Percentiles rank a stretch among this genome's conserved stretches.
These are phyloP conservation scores for Lophotis ruficrista DNA, from an alignment of 2,113 vertebrate species.

Conservation along the genomic window DNA sequence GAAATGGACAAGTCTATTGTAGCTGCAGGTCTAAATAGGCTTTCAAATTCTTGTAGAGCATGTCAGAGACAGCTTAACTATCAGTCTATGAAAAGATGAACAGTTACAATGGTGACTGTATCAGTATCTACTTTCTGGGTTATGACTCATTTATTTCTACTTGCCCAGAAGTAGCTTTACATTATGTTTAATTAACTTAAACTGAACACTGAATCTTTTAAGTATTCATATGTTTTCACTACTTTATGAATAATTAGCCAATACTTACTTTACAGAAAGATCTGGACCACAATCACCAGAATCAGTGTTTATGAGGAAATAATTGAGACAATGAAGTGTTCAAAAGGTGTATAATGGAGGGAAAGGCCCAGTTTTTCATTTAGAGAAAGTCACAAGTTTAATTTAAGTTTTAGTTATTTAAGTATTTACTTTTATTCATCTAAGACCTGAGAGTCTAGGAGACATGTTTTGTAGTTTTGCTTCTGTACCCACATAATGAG, in stretches of 20 bases:
- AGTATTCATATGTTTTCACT: not conserved
- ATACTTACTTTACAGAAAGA: not conserved
- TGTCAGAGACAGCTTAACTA: not conserved
- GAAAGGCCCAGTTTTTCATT: not conserved
- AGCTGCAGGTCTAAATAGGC: not conserved
- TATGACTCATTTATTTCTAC: not conserved
- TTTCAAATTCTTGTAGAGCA: not conserved
- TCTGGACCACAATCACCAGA: not conserved
- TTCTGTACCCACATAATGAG: not conserved
- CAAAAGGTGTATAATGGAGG: fast-evolving
- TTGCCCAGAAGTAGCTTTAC: not conserved
- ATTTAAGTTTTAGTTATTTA: not conserved
- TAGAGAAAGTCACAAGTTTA: not conserved
- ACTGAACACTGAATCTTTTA: not conserved
- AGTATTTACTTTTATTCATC: not conserved
- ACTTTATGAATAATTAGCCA: not conserved
- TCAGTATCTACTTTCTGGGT: not conserved
- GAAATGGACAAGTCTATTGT: not conserved
- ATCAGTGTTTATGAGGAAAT: not conserved
- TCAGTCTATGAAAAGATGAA: not conserved
- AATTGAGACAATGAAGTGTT: not conserved
- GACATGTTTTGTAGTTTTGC: fast-evolving
- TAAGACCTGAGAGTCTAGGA: not conserved
- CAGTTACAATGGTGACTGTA: not conserved
- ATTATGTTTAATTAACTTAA: not conserved